A percentile compares a stretch with the other conserved stretches of the same genome.
Conservation (phyloP, 2,113 vertebrate genomes). For the Vicugna pacos region DNA sequence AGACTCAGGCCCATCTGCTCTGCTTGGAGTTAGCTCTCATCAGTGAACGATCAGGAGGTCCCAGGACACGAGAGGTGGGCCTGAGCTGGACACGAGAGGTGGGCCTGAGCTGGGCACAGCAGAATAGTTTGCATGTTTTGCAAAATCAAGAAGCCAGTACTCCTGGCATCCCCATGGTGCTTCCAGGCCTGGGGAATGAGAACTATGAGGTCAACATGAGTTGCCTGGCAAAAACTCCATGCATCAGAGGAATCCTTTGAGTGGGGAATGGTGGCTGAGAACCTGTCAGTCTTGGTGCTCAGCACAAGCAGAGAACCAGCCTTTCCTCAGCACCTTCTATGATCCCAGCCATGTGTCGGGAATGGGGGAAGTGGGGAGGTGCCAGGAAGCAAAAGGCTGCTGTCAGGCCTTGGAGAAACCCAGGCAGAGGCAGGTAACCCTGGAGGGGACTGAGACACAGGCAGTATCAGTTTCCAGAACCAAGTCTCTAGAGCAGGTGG, state of each 20-base stretch:
- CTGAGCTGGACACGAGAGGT: fast-evolving
- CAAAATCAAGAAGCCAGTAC: background rate
- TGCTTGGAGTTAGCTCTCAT: background rate
- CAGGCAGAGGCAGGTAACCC: background rate
- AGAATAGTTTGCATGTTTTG: background rate
- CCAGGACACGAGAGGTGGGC: fast-evolving
- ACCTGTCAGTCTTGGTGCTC: background rate
- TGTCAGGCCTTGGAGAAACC: background rate
- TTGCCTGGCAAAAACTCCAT: background rate
- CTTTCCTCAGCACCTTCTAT: background rate
- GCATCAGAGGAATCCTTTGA: background rate
- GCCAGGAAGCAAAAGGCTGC: background rate
- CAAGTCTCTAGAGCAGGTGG: background rate
- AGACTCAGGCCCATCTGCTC: background rate
- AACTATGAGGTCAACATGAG: background rate
- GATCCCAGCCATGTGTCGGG: background rate
- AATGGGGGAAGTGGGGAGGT: fast-evolving
- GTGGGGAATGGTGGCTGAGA: background rate
- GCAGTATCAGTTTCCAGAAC: background rate
- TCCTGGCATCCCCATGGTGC: background rate
- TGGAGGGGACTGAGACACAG: background rate
- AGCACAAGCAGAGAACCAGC: background rate
- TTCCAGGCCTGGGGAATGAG: background rate
- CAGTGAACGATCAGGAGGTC: background rate
- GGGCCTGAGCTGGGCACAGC: background rate